Evolutionary conservation across 2,888 invertebrate genomes (phyloP), one percentile per base, ranked within the genome.

Genomic region (Cecidostiba fungosa): DNA sequence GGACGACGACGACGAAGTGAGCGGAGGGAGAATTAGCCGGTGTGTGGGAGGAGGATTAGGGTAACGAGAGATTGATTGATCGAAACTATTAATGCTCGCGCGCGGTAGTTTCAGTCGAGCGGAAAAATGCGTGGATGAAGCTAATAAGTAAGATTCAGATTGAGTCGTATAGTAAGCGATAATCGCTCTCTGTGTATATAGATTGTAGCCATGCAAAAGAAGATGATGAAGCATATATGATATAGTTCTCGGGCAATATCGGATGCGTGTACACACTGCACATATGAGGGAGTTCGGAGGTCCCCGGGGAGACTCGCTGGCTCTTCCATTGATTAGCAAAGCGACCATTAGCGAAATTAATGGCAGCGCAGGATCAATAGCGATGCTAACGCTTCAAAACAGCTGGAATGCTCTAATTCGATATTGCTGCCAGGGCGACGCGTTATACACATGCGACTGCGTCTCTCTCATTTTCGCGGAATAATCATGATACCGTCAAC

Each of bases 291-390:
- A 80, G 77, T 82, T 59, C 50, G 76, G 87, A 62, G 85, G 85
- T 72, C 84, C 86, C 86, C 77, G 82, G 79, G 79, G 79, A 87
- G 84, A 84, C 86, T 77, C 87, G 82, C 86, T 83, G 86, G 90
- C 91, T 90, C 89, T 91, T 89, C 88, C 91, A 92, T 92, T 90
- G 92, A 92, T 92, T 91, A 92, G 90, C 88, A 88, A 88, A 88
- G 88, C 88, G 87, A 85, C 91, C 91, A 91, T 92, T 92, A 91
- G 89, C 89, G 88, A 92, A 92, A 92, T 92, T 92, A 92, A 91
- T 91, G 90, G 90, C 88, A 86, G 88, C 86, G 89, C 88, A 87
- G 89, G 88, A 88, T 89, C 89, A 89, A 89, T 89, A 89, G 88
- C 85, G 50, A 47, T 54, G 59, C 78, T 69, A 83, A 80, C 81